Percentiles rank a stretch among this genome's conserved stretches.
Evolutionary conservation across 1,140 invertebrate genomes (phyloP).

Genomic region (Stenopsyche tienmushanensis): DNA sequence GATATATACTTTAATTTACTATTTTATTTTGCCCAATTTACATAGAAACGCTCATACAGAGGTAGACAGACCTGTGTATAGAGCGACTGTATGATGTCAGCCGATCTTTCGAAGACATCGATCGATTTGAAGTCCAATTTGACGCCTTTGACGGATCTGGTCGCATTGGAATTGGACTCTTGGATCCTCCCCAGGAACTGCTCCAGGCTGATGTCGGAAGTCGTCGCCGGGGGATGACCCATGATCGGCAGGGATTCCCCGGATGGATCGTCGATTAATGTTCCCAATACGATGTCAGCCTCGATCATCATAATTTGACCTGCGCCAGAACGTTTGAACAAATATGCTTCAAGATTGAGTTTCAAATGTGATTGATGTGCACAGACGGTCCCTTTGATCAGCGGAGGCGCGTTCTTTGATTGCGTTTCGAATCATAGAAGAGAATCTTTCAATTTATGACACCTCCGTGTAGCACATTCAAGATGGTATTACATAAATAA

Average conservation of each 20-base stretch:
- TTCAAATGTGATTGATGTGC: no score
- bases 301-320: constrained; percentile 79
- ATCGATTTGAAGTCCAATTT: constrained; percentile 88
- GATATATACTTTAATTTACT: no score
- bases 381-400: no score
- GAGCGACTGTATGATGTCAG: constrained; percentile 56
- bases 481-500: no score
- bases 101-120: constrained; percentile 70
- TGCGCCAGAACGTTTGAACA: constrained; percentile 52
- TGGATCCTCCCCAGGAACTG: constrained; percentile 68
- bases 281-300: constrained; percentile 80
- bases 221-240: constrained; percentile 75
- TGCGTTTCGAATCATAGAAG: not conserved
- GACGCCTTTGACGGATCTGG: constrained; percentile 60
- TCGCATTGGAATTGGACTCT: constrained; percentile 48
- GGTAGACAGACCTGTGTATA: constrained; percentile 49
- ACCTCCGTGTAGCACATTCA: no score
- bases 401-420: no score
- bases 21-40: no score
- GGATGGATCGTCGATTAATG: constrained; percentile 50
- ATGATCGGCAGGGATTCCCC: constrained; percentile 70
- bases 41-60: constrained; percentile 16
- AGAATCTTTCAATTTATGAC: no score
- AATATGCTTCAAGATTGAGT: no score
- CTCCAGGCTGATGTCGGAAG: constrained; percentile 75